Conservation (phyloP, 1,140 invertebrate species). For the Camponotus floridanus region DNA sequence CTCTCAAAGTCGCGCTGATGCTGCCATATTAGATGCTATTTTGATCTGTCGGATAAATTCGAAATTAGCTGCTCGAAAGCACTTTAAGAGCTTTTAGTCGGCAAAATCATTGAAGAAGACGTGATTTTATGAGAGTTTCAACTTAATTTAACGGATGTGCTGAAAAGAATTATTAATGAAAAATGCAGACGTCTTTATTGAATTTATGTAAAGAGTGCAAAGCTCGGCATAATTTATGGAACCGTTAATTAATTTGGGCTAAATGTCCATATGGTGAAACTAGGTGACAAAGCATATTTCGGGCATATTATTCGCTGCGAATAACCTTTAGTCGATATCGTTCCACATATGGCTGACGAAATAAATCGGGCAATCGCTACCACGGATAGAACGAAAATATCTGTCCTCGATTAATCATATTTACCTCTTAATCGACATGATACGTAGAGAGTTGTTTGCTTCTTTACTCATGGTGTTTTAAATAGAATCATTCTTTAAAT, state of each 20-base stretch:
- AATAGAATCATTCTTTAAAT: conserved; percentile 47
- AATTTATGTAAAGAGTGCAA: neutral
- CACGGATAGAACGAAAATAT: conserved; percentile 14
- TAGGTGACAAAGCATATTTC: conserved; percentile 44
- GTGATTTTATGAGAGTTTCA: neutral
- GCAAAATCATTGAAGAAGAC: neutral
- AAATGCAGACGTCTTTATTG: neutral
- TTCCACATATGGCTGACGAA: conserved; percentile 33
- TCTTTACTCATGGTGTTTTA: conserved; percentile 30
- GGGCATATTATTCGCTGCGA: conserved; percentile 25
- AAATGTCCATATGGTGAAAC: conserved; percentile 16
- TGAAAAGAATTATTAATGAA: conserved; percentile 4
- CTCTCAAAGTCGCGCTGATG: neutral
- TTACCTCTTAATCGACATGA: conserved; percentile 73
- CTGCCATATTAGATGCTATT: conserved; percentile 27
- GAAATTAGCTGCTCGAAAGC: neutral
- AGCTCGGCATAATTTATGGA: neutral
- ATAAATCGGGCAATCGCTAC: conserved; percentile 33
- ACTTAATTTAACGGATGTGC: neutral
- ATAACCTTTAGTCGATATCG: conserved; percentile 48
- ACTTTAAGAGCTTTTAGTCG: neutral
- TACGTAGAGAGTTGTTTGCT: conserved; percentile 4
- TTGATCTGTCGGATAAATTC: conserved; percentile 7
- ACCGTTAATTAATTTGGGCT: conserved; percentile 38
- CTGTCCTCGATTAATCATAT: conserved; percentile 67